Evolutionary conservation across 2,113 vertebrate species (phyloP), one percentile per base, ranked within the genome.

Genomic region (Thamnaconus septentrionalis): DNA sequence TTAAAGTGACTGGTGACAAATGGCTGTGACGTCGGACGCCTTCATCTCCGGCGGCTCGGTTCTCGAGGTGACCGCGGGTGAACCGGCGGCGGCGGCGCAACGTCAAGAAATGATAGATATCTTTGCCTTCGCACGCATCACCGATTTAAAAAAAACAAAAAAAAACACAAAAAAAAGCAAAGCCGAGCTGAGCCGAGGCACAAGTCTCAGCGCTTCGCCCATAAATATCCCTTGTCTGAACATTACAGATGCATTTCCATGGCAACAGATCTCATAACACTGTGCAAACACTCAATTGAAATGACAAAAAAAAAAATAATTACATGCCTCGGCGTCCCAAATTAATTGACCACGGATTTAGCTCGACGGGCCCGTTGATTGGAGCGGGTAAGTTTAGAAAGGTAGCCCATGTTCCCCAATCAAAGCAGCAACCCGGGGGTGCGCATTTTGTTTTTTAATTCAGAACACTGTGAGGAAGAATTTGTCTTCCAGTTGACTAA

Each of bases 241-340:
- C 69, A 62, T 62, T 67, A 10, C 7, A 49, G 69, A 50, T 63
- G 42, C 12, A 69, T 86, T 81, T 64, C 78, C 80, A 83, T 84
- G 76, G 73, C 71, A 86, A 85, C 86, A 42, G 66, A 69, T 45
- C 53, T 64, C 0, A 48, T 59, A n/a, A 44, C 39, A n/a, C 39
- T 18, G 6, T 43, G 10, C 52, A 39, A 69, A 54, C 10, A 59
- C 12, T 59, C 75, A 61, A 73, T 76, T 47, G 40, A 8, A 54
- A 52, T 31, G 18, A 31, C 18, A 31, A 31, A 31, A 31, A 31
- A 31, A 31, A 18, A 58, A 57, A 6, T 67, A 18, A 71, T 73
- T 61, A 41, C 31, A 45, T 56, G 56, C 41, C 48, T 71, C 11
- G 55, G 11, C 11, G 52, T 74, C 42, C 41, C 46, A 18, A 53